Evolutionary conservation across 2,113 vertebrate genomes (phyloP).

Genomic region (Ellobius talpinus): DNA sequence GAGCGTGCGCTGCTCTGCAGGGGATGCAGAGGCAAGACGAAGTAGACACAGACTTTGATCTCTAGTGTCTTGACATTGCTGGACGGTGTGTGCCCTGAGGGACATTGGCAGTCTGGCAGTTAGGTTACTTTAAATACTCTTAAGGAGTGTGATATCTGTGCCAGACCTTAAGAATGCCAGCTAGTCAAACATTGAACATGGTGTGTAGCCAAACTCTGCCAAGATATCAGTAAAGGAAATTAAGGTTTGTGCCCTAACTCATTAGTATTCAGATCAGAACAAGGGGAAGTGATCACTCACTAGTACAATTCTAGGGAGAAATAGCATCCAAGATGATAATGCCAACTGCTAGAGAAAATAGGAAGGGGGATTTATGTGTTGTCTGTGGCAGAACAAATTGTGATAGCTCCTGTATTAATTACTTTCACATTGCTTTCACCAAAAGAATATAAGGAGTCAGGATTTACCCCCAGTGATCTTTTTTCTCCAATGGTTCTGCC

Average conservation of each 20-base stretch:
- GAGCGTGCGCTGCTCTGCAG: not conserved
- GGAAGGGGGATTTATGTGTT: not conserved
- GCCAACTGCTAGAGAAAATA: not conserved
- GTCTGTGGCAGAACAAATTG: not conserved
- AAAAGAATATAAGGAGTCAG: not conserved
- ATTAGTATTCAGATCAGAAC: not conserved
- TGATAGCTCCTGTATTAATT: not conserved
- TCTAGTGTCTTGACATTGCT: not conserved
- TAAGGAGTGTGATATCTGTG: not conserved
- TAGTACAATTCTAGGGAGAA: not conserved
- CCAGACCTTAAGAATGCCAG: constrained; percentile 12
- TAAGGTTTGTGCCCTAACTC: not conserved
- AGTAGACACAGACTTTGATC: not conserved
- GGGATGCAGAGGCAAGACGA: not conserved
- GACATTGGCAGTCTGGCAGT: not conserved
- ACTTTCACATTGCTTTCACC: not conserved
- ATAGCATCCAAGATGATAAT: not conserved
- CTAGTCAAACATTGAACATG: not conserved
- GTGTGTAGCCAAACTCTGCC: not conserved
- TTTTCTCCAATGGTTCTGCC: not conserved
- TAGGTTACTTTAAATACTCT: not conserved
- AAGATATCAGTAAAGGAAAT: constrained; percentile 30
- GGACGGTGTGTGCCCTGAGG: not conserved
- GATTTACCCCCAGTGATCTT: too few relatives aligned
- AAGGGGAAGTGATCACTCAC: not conserved